Percentiles rank a stretch among this genome's conserved stretches.
phyloP scores from a whole-genome alignment of 2,888 invertebrate species.

The Epistrophe eligans region DNA sequence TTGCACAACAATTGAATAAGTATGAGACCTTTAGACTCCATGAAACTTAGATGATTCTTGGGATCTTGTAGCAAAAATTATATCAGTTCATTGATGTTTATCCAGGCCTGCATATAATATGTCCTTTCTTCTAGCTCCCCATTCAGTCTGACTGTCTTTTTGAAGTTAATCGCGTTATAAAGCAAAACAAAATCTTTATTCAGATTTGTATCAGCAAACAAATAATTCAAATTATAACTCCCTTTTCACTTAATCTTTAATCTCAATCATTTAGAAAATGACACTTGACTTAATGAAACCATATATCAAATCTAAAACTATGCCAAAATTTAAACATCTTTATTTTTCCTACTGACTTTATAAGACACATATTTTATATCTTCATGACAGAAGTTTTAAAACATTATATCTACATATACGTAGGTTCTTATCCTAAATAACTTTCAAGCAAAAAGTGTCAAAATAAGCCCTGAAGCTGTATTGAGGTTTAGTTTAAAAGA shows the following conservation, averaged over 20 bases:
- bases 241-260: background rate
- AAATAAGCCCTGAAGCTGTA: conserved; percentile 21
- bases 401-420: background rate
- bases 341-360: background rate
- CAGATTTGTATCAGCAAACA: background rate
- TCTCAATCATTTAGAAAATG: background rate
- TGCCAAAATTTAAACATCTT: background rate
- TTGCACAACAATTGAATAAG: too few species aligned
- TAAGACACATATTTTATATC: background rate
- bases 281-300: background rate
- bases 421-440: conserved; percentile 11
- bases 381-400: background rate
- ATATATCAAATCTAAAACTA: background rate
- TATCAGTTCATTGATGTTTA: too few species aligned
- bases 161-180: too few species aligned
- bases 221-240: background rate
- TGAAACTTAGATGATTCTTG: too few species aligned
- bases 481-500: conserved; percentile 28
- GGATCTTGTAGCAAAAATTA: too few species aligned
- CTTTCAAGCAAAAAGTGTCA: conserved; percentile 30
- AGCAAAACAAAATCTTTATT: background rate
- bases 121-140: too few species aligned
- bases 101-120: too few species aligned
- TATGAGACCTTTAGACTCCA: too few species aligned
- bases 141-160: too few species aligned